Base-by-base conservation (phyloP, 2,797 vertebrate species). In the Danio choprae region DNA sequence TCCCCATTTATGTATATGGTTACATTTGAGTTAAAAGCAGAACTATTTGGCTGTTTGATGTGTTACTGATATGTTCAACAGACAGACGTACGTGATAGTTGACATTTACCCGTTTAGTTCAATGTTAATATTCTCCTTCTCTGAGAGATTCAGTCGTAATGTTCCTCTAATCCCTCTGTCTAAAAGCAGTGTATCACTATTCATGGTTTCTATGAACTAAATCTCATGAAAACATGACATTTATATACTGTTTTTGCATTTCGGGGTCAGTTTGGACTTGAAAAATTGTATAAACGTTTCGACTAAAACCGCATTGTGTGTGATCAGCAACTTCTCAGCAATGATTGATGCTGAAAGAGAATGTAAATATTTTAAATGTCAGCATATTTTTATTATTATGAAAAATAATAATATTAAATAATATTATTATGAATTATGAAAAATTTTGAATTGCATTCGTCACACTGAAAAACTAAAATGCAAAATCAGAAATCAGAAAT, bases 1-100 rank as follows among this genome's bases (percentile, higher is more conserved):
- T 83, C 91, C 87, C 88, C 87, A 65, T 86, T 77, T 82, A 77
- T 59, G 69, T 92, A 89, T 93, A 86, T 81, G 79, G 77, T 93
- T 92, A 89, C 88, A 53, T 46, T 83, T 87, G 83, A 90, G 89
- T 89, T 87, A 85, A 62, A 89, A 85, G 59, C 86, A 74, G 82
- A 90, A 89, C 86, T 86, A 82, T 86, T 81, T 77, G 50, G 55
- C 75, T 81, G 76, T 84, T 85, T 86, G 85, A 90, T 87, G 85
- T 79, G 86, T 86, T 81, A 84, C 81, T 89, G 88, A 91, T 86
- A 87, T 85, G 81, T 89, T 87, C 67, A 77, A 65, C 87, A 87
- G 89, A 84, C 82, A 84, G 67, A 8, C 10, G 16, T 67, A 87
- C 80, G 43, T 86, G 87, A 87, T 88, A 86, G 87, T 86, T 91